Evolutionary conservation across 2,888 invertebrate genomes (phyloP).

Genomic region (Odontomyia ornata): DNA sequence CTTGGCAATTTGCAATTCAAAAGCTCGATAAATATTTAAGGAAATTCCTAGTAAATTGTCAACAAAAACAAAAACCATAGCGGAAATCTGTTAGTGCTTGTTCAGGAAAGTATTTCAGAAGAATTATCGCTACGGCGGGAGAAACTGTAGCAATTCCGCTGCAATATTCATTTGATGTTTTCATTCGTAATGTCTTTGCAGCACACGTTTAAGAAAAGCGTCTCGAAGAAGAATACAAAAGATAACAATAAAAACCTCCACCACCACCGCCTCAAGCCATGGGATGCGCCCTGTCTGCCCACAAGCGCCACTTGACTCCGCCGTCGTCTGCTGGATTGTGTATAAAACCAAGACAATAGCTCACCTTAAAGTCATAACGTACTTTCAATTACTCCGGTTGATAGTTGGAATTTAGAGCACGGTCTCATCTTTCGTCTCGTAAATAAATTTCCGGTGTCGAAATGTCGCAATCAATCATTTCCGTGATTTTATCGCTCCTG

Average conservation of each 20-base stretch:
- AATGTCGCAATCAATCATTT: constrained; percentile 38
- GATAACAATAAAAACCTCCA: neutral
- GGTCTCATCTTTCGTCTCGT: neutral
- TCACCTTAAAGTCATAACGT: constrained; percentile 16
- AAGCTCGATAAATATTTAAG: too few species aligned
- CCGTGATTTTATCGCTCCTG: neutral
- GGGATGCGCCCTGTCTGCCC: neutral
- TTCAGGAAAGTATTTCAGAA: too few species aligned
- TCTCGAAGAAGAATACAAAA: neutral
- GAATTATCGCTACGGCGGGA: too few species aligned
- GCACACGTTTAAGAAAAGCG: neutral
- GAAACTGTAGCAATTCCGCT: too few species aligned
- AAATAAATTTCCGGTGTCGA: neutral
- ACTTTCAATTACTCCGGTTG: neutral
- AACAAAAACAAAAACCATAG: too few species aligned
- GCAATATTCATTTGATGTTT: too few species aligned
- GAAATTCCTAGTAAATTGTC: too few species aligned
- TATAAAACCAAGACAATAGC: constrained; percentile 21
- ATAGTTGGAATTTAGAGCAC: neutral
- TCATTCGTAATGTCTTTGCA: neutral
- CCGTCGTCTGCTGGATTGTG: neutral
- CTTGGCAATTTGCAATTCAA: too few species aligned
- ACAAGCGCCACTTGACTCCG: neutral
- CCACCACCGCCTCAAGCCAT: neutral
- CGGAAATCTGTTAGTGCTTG: too few species aligned